Evolutionary conservation across 2,113 vertebrate species (phyloP), one percentile per base, ranked within the genome.

Genomic region (Nannospalax galili): DNA sequence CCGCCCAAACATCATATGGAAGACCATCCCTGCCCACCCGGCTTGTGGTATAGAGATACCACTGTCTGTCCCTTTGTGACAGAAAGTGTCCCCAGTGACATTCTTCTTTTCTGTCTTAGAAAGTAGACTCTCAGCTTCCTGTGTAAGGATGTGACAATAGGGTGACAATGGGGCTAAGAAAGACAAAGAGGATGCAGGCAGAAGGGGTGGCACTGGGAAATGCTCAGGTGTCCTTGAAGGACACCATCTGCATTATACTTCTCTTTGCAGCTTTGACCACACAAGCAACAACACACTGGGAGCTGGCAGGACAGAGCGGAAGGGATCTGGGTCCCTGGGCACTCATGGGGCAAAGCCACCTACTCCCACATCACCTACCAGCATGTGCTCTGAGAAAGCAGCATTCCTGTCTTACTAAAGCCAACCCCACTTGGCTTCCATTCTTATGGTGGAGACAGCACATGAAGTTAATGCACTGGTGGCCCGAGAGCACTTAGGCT

Each of bases 201-300:
- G 26, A 35, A 80, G n/a, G 17, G 24, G 28, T 8, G 4, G 2
- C 35, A 0, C 5, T 5, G 1, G 48, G 67, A 15, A 30, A 5
- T n/a, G 17, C 12, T 72, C 42, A 62, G 12, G 58, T 32, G 65
- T 14, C 48, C 45, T 42, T 56, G 26, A 20, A 73, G 81, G 17
- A 52, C 15, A 40, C 19, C 7, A 4, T 64, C 70, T 67, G 32
- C 45, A 14, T 48, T 65, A 1, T 4, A 7, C 8, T 35, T 12
- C 7, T 24, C 89, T 14, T 24, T 35, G 14, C 42, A 5, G 1
- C 45, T 32, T 52, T 65, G 79, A 75, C 60, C 35, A 17, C 16
- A 4, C 28, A 40, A 48, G n/a, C 4, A 15, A 45, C 8, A 69
- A 5, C 4, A 4, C 6, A 4, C 30, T 24, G 35, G 48, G 45